Base-by-base conservation (phyloP, 1,140 invertebrate species). In the Philopotamus ludificatus region DNA sequence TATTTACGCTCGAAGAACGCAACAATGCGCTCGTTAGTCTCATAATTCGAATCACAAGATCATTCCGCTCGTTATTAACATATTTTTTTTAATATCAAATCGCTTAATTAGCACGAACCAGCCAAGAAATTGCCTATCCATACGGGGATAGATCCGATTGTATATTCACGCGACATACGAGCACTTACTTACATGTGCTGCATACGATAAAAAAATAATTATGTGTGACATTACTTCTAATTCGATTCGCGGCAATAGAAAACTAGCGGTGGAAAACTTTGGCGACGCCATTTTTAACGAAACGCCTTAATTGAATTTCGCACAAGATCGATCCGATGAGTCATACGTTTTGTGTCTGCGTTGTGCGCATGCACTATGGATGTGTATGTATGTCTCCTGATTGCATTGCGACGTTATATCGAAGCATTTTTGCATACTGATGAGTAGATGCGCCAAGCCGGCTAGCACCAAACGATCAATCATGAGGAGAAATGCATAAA, bases 401-500 rank as follows among this genome's bases (percentile, higher is more conserved):
- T 34, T 7, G 4, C 12, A 12, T 34, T 34, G 4, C 4, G 4
- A 34, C 28, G 28, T 4, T 12, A 34, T 34, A 12, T 4, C 28
- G 28, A 34, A 7, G 28, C 28, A 34, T 12, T 34, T 34, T 7
- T 34, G 28, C 28, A 34, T 34, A 34, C 12, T 34, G 4, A 34
- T 34, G 12, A 34, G 12, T 34, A 12, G 51, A 54, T 26, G 42
- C 47, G 51, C 63, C 44, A 28, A 21, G 53, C 49, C 9, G 39
- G 50, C 28, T 3, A 12, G 39, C 47, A 16, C 25, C 21, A 25
- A 21, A 15, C 53, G 53, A 65, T 64, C 47, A 64, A 49, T 53
- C 55, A 65, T 65, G 57, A 65, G 57, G 57, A 16, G 54, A 44
- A n/a, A n/a, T 53, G 49, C 53, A 65, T 65, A 65, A 65, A 65